A percentile compares a stretch with the other conserved stretches of the same genome.
phyloP scores from a whole-genome alignment of 2,797 vertebrate genomes.

The Oryzias sinensis region DNA sequence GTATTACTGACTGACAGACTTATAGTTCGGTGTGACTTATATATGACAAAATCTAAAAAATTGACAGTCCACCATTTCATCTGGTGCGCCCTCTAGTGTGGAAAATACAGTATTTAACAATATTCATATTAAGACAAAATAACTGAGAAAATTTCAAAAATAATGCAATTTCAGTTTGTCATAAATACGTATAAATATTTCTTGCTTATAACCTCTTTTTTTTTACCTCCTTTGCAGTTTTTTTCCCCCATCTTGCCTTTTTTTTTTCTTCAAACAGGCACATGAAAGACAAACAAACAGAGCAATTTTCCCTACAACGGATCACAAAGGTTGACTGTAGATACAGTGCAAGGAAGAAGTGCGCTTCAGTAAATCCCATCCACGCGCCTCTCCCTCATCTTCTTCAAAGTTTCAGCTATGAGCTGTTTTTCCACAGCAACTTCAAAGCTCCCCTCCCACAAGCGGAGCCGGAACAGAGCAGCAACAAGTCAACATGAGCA shows the following conservation, averaged over 20 bases:
- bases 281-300: too few relatives aligned
- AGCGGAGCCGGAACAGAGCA: constrained; percentile 37
- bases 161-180: too few relatives aligned
- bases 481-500: constrained; percentile 66
- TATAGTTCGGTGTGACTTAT: too few relatives aligned
- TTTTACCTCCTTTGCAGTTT: not conserved
- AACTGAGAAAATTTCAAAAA: too few relatives aligned
- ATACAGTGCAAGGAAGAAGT: constrained; percentile 48
- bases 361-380: constrained; percentile 35
- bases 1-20: too few relatives aligned
- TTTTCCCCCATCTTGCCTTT: not conserved
- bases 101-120: too few relatives aligned
- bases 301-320: constrained; percentile 4
- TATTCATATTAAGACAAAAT: too few relatives aligned
- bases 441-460: constrained; percentile 69
- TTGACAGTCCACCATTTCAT: too few relatives aligned
- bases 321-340: constrained; percentile 38
- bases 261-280: not conserved
- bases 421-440: constrained; percentile 55
- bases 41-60: too few relatives aligned
- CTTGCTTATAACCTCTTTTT: too few relatives aligned
- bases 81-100: too few relatives aligned
- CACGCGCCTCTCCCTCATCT: constrained; percentile 41
- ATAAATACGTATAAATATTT: too few relatives aligned
- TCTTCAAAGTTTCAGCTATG: constrained; percentile 65